These are phyloP conservation scores for Sapajus apella DNA, from an alignment of 2,113 vertebrate genomes.

Conservation along the genomic window DNA sequence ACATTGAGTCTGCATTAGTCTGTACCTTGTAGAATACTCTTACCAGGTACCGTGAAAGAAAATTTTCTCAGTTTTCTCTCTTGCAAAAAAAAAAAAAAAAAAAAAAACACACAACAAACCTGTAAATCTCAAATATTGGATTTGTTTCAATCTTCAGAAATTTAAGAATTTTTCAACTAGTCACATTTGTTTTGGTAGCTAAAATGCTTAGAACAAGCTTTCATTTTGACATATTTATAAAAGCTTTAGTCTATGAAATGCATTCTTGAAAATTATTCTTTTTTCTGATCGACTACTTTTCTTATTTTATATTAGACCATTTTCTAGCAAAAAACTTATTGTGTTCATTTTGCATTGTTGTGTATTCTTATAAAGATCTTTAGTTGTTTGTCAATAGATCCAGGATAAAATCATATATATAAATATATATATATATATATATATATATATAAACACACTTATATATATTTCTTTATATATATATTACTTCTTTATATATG, in stretches of 20 bases:
- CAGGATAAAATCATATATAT: no score
- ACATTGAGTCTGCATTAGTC: not conserved
- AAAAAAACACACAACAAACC: no score
- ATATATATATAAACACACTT: no score
- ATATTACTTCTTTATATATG: no score
- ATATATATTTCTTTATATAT: no score
- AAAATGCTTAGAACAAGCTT: not conserved
- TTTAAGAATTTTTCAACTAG: not conserved
- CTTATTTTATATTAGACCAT: not conserved
- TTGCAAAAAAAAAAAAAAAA: not conserved
- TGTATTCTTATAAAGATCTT: not conserved
- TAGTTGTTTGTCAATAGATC: not conserved
- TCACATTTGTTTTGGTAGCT: not conserved
- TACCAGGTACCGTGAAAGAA: not conserved
- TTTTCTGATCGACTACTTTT: not conserved
- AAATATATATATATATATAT: no score
- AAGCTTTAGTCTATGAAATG: not conserved
- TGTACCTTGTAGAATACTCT: not conserved
- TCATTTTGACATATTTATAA: not conserved
- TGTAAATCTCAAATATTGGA: not conserved
- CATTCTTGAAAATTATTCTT: not conserved
- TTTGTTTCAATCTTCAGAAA: not conserved
- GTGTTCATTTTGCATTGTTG: not conserved
- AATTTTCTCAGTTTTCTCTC: not conserved
- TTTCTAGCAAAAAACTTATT: not conserved